These are phyloP conservation scores for Heliconius erato DNA, from an alignment of 2,888 invertebrate genomes.

Conservation along the genomic window DNA sequence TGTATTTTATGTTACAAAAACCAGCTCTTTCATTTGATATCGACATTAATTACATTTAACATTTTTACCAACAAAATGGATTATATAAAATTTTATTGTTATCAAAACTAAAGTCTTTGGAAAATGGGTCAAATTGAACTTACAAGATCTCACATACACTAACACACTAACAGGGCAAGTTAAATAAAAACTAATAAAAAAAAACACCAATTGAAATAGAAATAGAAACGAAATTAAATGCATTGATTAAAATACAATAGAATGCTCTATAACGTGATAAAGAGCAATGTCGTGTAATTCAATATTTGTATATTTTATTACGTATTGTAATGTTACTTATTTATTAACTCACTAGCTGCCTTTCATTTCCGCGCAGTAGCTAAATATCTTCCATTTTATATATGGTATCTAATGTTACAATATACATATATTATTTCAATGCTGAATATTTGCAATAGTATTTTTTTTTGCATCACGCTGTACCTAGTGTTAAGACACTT, in stretches of 20 bases:
- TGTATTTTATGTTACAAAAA: too few relatives aligned
- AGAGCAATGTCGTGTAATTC: constrained; percentile 9
- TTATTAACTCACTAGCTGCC: not conserved
- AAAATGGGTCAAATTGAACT: too few relatives aligned
- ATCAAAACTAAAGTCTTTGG: too few relatives aligned
- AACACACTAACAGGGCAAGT: too few relatives aligned
- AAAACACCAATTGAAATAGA: not conserved
- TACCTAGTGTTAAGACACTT: too few relatives aligned
- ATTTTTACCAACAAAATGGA: too few relatives aligned
- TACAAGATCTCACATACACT: too few relatives aligned
- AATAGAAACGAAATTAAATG: not conserved
- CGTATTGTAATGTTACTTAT: constrained; percentile 17
- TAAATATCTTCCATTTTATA: not conserved
- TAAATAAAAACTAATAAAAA: not conserved
- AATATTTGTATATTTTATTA: constrained; percentile 30
- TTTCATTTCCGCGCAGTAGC: constrained; percentile 29
- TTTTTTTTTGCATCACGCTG: too few relatives aligned
- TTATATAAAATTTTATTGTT: too few relatives aligned
- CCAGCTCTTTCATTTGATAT: too few relatives aligned
- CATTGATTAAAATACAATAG: not conserved
- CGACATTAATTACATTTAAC: too few relatives aligned
- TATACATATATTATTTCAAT: not conserved
- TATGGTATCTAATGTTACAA: constrained; percentile 1
- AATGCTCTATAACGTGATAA: not conserved
- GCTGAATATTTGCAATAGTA: not conserved